These are phyloP conservation scores for Clarias magur DNA, from an alignment of 2,113 vertebrate species.

Conservation along the genomic window DNA sequence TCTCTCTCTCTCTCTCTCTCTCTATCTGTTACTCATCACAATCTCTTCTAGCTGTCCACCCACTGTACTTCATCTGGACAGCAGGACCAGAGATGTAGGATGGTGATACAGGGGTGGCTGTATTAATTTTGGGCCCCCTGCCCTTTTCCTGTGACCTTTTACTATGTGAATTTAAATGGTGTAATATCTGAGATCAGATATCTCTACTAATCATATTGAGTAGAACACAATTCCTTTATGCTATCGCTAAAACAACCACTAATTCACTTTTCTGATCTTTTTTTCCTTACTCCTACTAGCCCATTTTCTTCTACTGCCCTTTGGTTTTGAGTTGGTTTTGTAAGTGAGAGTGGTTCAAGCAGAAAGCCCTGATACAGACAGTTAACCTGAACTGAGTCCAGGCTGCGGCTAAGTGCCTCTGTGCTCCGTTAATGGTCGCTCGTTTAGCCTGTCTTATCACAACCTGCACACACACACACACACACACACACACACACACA, in stretches of 20 bases:
- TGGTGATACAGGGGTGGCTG: background rate
- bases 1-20: background rate
- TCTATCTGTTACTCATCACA: background rate
- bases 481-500: slow-evolving; percentile 38
- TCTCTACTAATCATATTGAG: background rate
- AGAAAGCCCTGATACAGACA: slow-evolving; percentile 44
- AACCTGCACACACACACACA: slow-evolving; percentile 22
- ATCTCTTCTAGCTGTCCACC: background rate
- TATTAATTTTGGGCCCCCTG: background rate
- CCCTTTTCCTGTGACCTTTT: background rate
- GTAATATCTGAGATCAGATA: background rate
- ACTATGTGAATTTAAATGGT: background rate
- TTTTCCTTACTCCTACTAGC: slow-evolving; percentile 61
- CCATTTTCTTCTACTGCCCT: slow-evolving; percentile 1
- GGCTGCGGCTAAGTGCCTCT: slow-evolving; percentile 15
- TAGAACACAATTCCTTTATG: background rate
- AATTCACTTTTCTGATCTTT: slow-evolving; percentile 42
- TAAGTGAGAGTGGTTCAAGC: slow-evolving; percentile 51
- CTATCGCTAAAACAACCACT: background rate
- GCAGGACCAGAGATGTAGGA: slow-evolving; percentile 8
- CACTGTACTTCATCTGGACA: background rate
- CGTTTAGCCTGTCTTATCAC: slow-evolving; percentile 26
- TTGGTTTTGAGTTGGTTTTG: slow-evolving; percentile 52
- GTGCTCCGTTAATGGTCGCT: slow-evolving; percentile 41
- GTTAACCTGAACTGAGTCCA: slow-evolving; percentile 53